Evolutionary conservation across 2,113 vertebrate species (phyloP), one percentile per base, ranked within the genome.

Genomic region (Perognathus longimembris): DNA sequence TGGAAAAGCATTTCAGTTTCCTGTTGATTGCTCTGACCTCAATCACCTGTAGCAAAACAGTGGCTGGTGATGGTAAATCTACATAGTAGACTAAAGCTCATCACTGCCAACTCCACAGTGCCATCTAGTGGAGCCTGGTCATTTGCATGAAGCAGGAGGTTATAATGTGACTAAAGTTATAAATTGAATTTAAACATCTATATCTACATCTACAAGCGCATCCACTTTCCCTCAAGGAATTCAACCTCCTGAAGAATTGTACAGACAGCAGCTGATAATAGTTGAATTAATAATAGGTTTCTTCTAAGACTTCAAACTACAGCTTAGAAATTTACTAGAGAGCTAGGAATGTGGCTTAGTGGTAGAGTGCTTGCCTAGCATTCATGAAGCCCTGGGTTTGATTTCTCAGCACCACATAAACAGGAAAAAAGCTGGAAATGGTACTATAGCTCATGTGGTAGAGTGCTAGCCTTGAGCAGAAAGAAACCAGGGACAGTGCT

Each of bases 41-140:
- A 70, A 3, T 91, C n/a, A 78, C 36, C 59, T 87, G 1, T 82
- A 66, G 50, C 22, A 70, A 45, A 94, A 82, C 24, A 38, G 20
- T 42, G 12, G 9, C 3, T 61, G 30, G 9, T 75, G 80, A 21
- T 20, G 4, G 3, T 3, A 50, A 40, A 38, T 24, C 40, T 67
- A 38, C 79, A 6, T 8, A 10, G n/a, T 45, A 59, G 42, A 64
- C 50, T 61, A 77, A 54, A 32, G 6, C 85, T 81, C 28, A 6
- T 76, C 66, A 11, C 75, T 63, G 38, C 26, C 79, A 26, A 59
- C 40, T 32, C 28, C 36, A 4, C 40, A 90, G 50, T 38, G 42
- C 94, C 93, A 89, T 38, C 78, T 92, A 34, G 67, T 92, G 88
- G 94, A 61, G 20, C 54, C 15, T 75, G 63, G 82, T 30, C 70